phyloP scores from a whole-genome alignment of 2,888 invertebrate genomes.

The Azorinus chamasolen region DNA sequence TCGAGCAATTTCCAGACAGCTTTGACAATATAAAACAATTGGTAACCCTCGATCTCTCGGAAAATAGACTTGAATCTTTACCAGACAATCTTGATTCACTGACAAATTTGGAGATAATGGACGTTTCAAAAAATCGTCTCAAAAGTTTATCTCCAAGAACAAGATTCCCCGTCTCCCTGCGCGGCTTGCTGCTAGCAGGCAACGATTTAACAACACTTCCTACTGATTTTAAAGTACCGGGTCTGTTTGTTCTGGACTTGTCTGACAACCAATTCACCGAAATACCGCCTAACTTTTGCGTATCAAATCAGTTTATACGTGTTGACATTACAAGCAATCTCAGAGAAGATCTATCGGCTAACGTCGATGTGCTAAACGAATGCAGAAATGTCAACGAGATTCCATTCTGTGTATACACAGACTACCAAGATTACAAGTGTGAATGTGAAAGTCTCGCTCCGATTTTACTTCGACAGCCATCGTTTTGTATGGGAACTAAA shows the following conservation, averaged over 20 bases:
- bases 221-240: conserved; percentile 33
- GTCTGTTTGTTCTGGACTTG: conserved; percentile 55
- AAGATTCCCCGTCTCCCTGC: conserved; percentile 50
- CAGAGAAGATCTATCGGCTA: conserved; percentile 16
- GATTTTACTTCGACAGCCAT: conserved; percentile 23
- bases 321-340: conserved; percentile 52
- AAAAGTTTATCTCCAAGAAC: conserved; percentile 23
- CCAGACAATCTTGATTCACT: conserved; percentile 43
- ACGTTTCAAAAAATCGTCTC: conserved; percentile 44
- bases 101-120: conserved; percentile 38
- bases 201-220: conserved; percentile 51
- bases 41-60: conserved; percentile 37
- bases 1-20: conserved; percentile 40
- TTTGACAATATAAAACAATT: conserved; percentile 19
- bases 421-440: conserved; percentile 31
- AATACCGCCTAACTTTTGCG: conserved; percentile 49
- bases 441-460: conserved; percentile 44
- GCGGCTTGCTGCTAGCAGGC: conserved; percentile 39
- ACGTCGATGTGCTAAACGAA: conserved; percentile 26
- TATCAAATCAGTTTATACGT: conserved; percentile 49
- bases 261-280: conserved; percentile 47
- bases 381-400: conserved; percentile 50
- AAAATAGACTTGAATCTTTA: conserved; percentile 30
- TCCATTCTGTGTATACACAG: conserved; percentile 55
- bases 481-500: conserved; percentile 38